Base-by-base conservation (phyloP, 2,888 invertebrate genomes). In the Leucozona laternaria region DNA sequence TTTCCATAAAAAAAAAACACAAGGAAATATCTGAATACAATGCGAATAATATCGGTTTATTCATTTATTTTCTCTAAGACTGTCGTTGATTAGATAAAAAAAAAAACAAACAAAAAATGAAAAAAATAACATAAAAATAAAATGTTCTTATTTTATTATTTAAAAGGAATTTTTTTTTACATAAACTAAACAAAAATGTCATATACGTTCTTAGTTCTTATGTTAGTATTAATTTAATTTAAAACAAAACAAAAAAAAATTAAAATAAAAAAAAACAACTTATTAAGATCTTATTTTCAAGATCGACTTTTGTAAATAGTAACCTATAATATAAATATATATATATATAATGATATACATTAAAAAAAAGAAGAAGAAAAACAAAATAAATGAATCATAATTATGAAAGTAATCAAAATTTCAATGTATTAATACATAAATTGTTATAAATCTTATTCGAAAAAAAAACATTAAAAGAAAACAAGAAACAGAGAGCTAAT, bases 201-300 rank as follows among this genome's bases (percentile, higher is more conserved):
- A 86, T 82, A 86, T 81, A 81, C 48, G 86, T 86, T 86, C 86
- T 86, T 86, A 86, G 82, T 82, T 86, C 71, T 78, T 86, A 86
- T 82, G 78, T 86, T 86, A 86, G 86, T 86, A 86, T 86, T 86
- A 86, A 78, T 79, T 86, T 82, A 86, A 82, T 88, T 88, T 85
- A 88, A 86, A 53, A 78, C 53, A 73, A 72, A 17, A 81, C 8
- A 78, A 58, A 77, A 70, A 40, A 43, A 37, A 76, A 70, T 53
- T 58, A 62, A 60, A 43, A n/a, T n/a, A n/a, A 77, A 13, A 28
- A 66, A 57, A 78, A 77, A 50, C 15, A 75, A 78, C 79, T 82
- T 79, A 76, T 75, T 87, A 79, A 89, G 89, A 89, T 89, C 89
- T 89, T 89, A 89, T 89, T 89, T 89, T 89, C 89, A 89, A 89